Evolutionary conservation across 2,113 vertebrate genomes (phyloP), one percentile per base, ranked within the genome.

Genomic region (Hemibagrus wyckioides): DNA sequence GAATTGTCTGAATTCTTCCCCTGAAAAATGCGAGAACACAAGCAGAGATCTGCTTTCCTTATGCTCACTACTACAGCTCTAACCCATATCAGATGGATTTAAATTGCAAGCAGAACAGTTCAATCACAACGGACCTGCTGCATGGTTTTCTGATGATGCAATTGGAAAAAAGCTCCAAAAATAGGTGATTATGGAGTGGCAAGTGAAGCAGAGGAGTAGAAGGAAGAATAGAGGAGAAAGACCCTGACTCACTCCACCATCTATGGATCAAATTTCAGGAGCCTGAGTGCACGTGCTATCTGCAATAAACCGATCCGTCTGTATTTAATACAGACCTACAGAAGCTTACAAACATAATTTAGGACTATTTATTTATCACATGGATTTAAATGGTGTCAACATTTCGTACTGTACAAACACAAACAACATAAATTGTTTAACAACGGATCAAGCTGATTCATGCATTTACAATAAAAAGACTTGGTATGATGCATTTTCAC

Each of bases 111-210:
- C 94, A 94, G 93, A 94, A 92, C 90, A 80, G 92, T 92, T 94
- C 92, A 93, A 94, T 93, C 92, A 89, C 65, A 86, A 89, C 93
- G 87, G 82, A 92, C 93, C 92, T 89, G 88, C 92, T 8, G 86
- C 93, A 87, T 95, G 94, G 91, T 91, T 95, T 94, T 94, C 94
- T 92, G 90, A 94, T 95, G 95, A 96, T 93, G 94, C 93, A 95
- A 95, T 92, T 93, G 94, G 95, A 94, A 95, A 95, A 94, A 95
- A 92, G 90, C 92, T 94, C 94, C 93, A 94, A 93, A 93, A 95
- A 95, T 95, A 95, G 94, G 94, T 94, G 94, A 95, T 94, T 95
- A 94, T 92, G 93, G 93, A 92, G 85, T 23, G 87, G 91, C 82
- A 83, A 88, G 90, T 89, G 36, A 80, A 65, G 56, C 54, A 54